A percentile compares a stretch with the other conserved stretches of the same genome.
Conservation (phyloP, 2,113 vertebrate species). For the Malurus cyaneus region DNA sequence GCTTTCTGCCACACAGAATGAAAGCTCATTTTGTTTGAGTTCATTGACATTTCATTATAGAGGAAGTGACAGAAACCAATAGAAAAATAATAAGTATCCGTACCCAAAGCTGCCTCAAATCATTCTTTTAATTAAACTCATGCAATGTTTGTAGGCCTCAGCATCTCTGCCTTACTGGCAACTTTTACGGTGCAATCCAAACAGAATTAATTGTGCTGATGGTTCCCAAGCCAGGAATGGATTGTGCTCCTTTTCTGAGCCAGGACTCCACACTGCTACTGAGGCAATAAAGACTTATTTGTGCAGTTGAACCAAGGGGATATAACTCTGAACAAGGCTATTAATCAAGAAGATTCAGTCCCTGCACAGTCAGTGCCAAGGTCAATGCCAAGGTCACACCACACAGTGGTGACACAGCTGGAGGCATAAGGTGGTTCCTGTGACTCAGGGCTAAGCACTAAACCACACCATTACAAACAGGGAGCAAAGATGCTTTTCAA, state of each 20-base stretch:
- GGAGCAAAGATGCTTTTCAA: not conserved
- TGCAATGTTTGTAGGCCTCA: not conserved
- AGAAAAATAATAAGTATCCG: not conserved
- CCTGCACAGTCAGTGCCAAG: conserved; percentile 9
- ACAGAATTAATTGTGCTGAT: conserved; percentile 26
- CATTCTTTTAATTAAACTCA: conserved; percentile 41
- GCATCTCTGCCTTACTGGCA: not conserved
- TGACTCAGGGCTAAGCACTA: conserved; percentile 4
- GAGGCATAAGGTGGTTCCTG: not conserved
- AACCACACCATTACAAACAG: not conserved
- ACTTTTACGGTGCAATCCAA: not conserved
- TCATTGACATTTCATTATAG: not conserved
- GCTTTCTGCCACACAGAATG: rapidly evolving
- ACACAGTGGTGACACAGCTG: not conserved
- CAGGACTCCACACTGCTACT: not conserved
- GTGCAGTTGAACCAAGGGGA: not conserved
- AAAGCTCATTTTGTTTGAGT: not conserved
- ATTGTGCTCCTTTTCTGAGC: not conserved
- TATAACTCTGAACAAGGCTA: not conserved
- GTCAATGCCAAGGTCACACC: conserved; percentile 28
- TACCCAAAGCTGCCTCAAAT: conserved; percentile 26
- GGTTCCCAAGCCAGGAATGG: conserved; percentile 8
- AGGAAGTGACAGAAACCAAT: not conserved
- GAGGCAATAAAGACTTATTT: conserved; percentile 24
- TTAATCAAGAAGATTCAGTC: conserved; percentile 43